Base-by-base conservation (phyloP, 2,888 invertebrate genomes). In the Lumbricus terrestris region DNA sequence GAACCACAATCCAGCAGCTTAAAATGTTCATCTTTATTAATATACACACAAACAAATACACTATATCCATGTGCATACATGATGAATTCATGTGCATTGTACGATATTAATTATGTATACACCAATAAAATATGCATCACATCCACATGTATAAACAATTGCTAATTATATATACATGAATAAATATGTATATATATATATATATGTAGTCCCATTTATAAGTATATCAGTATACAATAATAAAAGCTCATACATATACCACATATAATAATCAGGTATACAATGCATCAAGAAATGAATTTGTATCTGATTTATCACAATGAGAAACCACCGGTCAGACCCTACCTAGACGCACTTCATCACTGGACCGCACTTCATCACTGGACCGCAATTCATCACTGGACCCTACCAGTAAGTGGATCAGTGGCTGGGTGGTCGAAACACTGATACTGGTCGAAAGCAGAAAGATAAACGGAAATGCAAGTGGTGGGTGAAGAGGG, bases 291-390 rank as follows among this genome's bases (percentile, higher is more conserved):
- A 69, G 69, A n/a, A 69, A 69, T 69, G 69, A 69, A 69, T 69
- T 69, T 69, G n/a, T n/a, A 69, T 69, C 69, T 69, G n/a, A n/a
- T 69, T n/a, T 69, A n/a, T 69, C 69, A 69, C 69, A n/a, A n/a
- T 69, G 69, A 29, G n/a, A 69, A 69, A 69, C n/a, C n/a, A n/a
- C 11, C 29, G 6, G 69, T 69, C 69, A n/a, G 69, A 69, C 29
- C 69, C n/a, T n/a, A 11, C 11, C 69, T 69, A n/a, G 69, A n/a
- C 69, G n/a, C 16, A 11, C 11, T 16, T 69, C 69, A 69, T 29
- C 23, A 23, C 69, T 69, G 69, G 69, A 69, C 29, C 69, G 11
- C 16, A 11, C 11, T 16, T 69, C 69, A 69, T 29, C 23, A 23
- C 69, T 69, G 69, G 69, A n/a, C 69, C 69, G n/a, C 16, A n/a